Evolutionary conservation across 1,140 invertebrate genomes (phyloP).

Genomic region (Eupeodes corollae): DNA sequence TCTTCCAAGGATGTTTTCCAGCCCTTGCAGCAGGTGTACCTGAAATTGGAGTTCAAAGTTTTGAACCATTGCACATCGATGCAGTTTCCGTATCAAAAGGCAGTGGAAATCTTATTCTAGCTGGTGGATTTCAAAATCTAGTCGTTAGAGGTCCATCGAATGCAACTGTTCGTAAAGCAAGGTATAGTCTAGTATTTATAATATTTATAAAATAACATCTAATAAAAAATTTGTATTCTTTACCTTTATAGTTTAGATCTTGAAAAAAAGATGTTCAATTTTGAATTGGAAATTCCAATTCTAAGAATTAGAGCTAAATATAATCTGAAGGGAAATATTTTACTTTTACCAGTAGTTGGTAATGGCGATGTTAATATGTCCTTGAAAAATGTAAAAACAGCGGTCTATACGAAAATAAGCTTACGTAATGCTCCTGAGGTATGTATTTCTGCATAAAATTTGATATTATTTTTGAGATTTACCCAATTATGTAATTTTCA

Average conservation of each 20-base stretch:
- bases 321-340: constrained; percentile 45
- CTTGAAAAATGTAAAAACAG: constrained; percentile 40
- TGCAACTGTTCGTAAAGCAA: constrained; percentile 28
- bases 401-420: constrained; percentile 40
- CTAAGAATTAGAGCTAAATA: constrained; percentile 44
- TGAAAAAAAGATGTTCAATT: constrained; percentile 37
- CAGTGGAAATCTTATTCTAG: constrained; percentile 37
- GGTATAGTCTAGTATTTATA: constrained; percentile 6
- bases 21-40: constrained; percentile 37
- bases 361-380: constrained; percentile 41
- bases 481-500: background rate
- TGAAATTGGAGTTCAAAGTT: constrained; percentile 39
- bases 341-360: constrained; percentile 44
- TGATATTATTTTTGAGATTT: background rate
- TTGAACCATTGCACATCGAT: constrained; percentile 40
- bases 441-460: constrained; percentile 1
- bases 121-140: constrained; percentile 39
- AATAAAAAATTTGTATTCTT: too few species aligned
- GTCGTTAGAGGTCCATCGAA: constrained; percentile 41
- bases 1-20: constrained; percentile 32
- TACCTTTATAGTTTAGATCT: constrained; percentile 36
- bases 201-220: too few species aligned
- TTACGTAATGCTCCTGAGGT: constrained; percentile 33
- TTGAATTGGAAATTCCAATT: constrained; percentile 41
- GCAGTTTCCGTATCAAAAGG: constrained; percentile 39